Evolutionary conservation across 2,797 vertebrate species (phyloP).

Genomic region (Mormyrops boulengeri): DNA sequence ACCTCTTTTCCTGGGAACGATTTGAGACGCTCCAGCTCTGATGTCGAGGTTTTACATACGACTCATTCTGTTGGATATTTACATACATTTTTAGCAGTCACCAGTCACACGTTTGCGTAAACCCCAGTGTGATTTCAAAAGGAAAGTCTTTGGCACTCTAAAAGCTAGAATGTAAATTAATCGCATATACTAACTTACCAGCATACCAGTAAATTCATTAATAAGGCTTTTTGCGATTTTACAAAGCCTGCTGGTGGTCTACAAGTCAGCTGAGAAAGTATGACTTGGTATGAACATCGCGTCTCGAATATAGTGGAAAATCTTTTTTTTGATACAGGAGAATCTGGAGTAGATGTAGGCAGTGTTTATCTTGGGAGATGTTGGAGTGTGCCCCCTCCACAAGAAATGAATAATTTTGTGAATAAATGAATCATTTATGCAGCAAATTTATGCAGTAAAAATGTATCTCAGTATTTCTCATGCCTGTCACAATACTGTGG

Average conservation of each 20-base stretch:
- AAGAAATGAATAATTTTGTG: constrained; percentile 5
- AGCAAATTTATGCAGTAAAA: neutral
- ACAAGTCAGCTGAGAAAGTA: neutral
- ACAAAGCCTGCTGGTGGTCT: neutral
- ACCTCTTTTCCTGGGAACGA: neutral
- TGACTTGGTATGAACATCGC: neutral
- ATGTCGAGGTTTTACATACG: neutral
- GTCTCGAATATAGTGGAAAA: neutral
- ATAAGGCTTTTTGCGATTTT: neutral
- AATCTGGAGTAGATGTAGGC: neutral
- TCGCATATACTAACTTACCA: neutral
- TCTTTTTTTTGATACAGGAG: neutral
- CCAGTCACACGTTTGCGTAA: neutral
- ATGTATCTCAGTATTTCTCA: neutral
- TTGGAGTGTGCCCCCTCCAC: neutral
- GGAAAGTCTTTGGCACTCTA: neutral
- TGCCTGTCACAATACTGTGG: neutral
- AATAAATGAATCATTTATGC: neutral
- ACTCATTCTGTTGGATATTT: neutral
- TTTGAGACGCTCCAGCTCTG: neutral
- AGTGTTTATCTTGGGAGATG: neutral
- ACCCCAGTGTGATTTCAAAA: neutral
- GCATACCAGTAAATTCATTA: neutral
- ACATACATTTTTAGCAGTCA: neutral
- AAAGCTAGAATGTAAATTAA: neutral